These are phyloP conservation scores for Hippotragus niger DNA, from an alignment of 2,113 vertebrate species.

Conservation along the genomic window DNA sequence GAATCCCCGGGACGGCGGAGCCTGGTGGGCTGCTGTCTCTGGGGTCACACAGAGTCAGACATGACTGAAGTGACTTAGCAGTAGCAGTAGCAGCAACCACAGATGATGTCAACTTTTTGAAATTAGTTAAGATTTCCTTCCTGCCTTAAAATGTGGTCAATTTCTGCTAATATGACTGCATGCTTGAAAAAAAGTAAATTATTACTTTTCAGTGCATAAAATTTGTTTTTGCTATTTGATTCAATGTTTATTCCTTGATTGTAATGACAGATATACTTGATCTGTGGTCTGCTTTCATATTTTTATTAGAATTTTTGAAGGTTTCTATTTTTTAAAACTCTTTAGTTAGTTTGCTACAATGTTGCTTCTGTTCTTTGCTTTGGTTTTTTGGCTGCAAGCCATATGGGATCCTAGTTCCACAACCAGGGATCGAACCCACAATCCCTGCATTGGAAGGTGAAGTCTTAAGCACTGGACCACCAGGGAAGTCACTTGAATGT, in stretches of 20 bases:
- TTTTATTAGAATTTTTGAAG: background rate
- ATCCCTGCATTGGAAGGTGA: background rate
- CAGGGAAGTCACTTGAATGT: background rate
- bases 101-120: background rate
- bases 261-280: background rate
- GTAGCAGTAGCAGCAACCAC: background rate
- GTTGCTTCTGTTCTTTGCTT: background rate
- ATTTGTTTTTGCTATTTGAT: background rate
- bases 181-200: background rate
- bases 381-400: background rate
- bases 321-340: background rate
- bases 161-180: background rate
- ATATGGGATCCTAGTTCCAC: background rate
- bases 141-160: background rate
- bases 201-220: background rate
- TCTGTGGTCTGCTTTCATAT: background rate
- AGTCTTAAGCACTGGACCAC: background rate
- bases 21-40: too few species aligned
- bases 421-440: background rate
- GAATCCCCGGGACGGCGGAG: too few species aligned
- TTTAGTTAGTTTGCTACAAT: background rate
- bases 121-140: background rate
- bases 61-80: too few species aligned
- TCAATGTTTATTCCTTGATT: background rate
- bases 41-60: too few species aligned